Evolutionary conservation across 1,140 invertebrate genomes (phyloP).

Genomic region (Panagrolaimus sp.): DNA sequence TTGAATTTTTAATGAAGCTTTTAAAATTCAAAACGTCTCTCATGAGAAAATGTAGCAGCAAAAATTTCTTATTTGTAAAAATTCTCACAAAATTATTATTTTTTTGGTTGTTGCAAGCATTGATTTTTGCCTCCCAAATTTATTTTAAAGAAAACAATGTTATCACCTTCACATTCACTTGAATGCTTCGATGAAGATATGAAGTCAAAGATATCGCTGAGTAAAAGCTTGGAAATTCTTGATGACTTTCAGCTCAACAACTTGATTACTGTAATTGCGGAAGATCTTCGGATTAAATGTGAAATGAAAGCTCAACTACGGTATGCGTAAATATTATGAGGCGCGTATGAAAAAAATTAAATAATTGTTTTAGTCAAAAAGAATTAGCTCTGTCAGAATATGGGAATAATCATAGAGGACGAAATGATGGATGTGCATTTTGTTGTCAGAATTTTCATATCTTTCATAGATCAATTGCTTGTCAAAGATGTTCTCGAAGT

Average conservation of each 20-base stretch:
- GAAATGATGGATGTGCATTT: constrained; percentile 7
- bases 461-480: background rate
- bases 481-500: background rate
- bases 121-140: too few species aligned
- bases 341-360: background rate
- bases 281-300: background rate
- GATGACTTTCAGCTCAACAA: background rate
- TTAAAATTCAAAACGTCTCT: too few species aligned
- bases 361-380: background rate
- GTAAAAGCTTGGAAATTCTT: background rate
- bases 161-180: background rate
- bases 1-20: too few species aligned
- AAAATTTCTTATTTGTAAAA: too few species aligned
- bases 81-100: too few species aligned
- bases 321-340: background rate
- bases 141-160: too few species aligned
- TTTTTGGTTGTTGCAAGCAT: too few species aligned
- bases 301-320: background rate
- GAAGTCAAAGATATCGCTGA: background rate
- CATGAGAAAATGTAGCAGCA: too few species aligned
- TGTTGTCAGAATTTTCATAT: background rate
- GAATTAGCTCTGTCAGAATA: background rate
- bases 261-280: background rate
- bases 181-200: background rate
- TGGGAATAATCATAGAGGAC: background rate